Base-by-base conservation (phyloP, 2,888 invertebrate species). In the Ommatoiulus sabulosus region DNA sequence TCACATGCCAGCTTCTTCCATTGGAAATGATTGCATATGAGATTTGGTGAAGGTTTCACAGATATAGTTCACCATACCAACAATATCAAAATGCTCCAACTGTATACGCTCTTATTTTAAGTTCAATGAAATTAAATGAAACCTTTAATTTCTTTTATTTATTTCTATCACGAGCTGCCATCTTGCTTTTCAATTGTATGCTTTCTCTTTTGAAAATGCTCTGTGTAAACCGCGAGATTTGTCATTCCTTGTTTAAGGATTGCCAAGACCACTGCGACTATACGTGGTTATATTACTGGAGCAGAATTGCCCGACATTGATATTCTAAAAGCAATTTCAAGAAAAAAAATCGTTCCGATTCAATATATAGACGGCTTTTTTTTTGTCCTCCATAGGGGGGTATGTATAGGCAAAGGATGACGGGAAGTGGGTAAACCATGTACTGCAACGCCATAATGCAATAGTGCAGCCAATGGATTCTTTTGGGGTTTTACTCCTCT, bases 251-350 rank as follows among this genome's bases (percentile, higher is more conserved):
- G 57, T 57, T 57, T n/a, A 57, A 57, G n/a, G n/a, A 17, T 57
- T 57, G n/a, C 57, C 57, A 57, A n/a, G 7, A 57, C 17, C 7
- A 57, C n/a, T 35, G 35, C 35, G 35, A 35, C 35, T 35, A 35
- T 57, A 57, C 57, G 57, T n/a, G n/a, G 57, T 57, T 57, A 7
- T n/a, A 57, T 57, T 57, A 57, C n/a, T n/a, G 57, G n/a, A 57
- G 17, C 17, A 57, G 57, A n/a, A 57, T 57, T n/a, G n/a, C n/a
- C 4, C 72, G 8, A 24, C 20, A 72, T 72, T 72, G 72, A n/a
- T 72, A 72, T 72, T 72, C 72, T 72, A 63, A 6, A 72, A 20
- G 72, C 72, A 72, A n/a, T 72, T 72, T 72, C 72, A 72, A 72
- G 6, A 7, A 24, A n/a, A 24, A 24, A 72, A 72, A 20, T 24